These are phyloP conservation scores for Elymnias hypermnestra DNA, from an alignment of 1,140 invertebrate genomes.

Conservation along the genomic window DNA sequence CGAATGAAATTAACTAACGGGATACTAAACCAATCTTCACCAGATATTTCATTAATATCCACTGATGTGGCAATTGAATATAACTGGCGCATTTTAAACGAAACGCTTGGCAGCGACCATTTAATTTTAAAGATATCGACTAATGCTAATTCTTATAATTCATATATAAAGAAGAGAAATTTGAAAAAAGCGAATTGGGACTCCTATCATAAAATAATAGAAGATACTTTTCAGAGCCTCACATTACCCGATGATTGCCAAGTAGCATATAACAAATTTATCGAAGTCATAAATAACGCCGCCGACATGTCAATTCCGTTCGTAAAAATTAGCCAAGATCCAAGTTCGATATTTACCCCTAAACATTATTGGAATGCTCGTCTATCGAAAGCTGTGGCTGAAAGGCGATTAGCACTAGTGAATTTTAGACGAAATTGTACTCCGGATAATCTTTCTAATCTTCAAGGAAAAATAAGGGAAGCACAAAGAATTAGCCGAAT, in stretches of 20 bases:
- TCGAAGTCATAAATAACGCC: constrained; percentile 17
- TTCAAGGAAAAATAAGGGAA: constrained; percentile 18
- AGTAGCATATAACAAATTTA: constrained; percentile 20
- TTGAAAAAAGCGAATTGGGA: constrained; percentile 28
- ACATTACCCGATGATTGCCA: constrained; percentile 4
- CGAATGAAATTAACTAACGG: neutral
- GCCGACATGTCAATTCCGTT: constrained; percentile 15
- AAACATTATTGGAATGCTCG: constrained; percentile 36
- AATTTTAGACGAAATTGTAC: no score
- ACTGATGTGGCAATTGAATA: no score
- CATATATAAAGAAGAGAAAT: constrained; percentile 12
- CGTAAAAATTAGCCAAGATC: constrained; percentile 19
- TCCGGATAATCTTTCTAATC: constrained; percentile 26
- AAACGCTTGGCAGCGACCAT: constrained; percentile 15
- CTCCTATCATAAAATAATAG: constrained; percentile 10
- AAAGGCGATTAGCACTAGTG: no score
- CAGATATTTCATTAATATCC: constrained; percentile 6
- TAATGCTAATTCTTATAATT: neutral
- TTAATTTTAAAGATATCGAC: constrained; percentile 1
- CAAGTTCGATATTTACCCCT: constrained; percentile 19
- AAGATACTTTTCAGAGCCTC: no score
- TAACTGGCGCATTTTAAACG: constrained; percentile 4
- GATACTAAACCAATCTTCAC: neutral
- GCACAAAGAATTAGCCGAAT: constrained; percentile 7
- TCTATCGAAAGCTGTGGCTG: no score